A percentile compares a stretch with the other conserved stretches of the same genome.
Conservation (phyloP, 2,797 vertebrate genomes). For the Typhlichthys subterraneus region DNA sequence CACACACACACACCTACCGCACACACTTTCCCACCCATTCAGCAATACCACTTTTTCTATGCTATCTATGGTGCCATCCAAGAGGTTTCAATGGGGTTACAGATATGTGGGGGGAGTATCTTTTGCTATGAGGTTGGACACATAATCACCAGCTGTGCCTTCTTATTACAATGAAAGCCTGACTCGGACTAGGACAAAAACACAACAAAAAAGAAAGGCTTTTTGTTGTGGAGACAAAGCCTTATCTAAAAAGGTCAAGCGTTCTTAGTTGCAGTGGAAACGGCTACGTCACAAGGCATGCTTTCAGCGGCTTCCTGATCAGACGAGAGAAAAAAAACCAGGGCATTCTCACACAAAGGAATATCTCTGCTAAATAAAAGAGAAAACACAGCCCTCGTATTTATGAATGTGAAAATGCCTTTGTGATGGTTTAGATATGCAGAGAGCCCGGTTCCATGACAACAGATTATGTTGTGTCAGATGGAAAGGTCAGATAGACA, state of each 20-base stretch:
- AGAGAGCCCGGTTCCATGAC: slow-evolving; percentile 52
- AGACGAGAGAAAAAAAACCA: slow-evolving; percentile 47
- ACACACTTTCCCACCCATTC: slow-evolving; percentile 3
- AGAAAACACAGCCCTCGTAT: slow-evolving; percentile 47
- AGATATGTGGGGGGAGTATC: slow-evolving; percentile 10
- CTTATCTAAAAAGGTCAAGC: slow-evolving; percentile 74
- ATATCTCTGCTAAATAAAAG: slow-evolving; percentile 50
- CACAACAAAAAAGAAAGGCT: slow-evolving; percentile 62
- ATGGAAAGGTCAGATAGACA: slow-evolving; percentile 67
- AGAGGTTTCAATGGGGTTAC: slow-evolving; percentile 18
- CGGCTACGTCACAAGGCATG: slow-evolving; percentile 56
- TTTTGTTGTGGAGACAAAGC: slow-evolving; percentile 72
- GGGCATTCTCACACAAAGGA: slow-evolving; percentile 58
- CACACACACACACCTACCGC: background rate
- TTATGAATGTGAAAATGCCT: slow-evolving; percentile 47
- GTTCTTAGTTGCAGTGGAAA: slow-evolving; percentile 57
- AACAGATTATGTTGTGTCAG: slow-evolving; percentile 57
- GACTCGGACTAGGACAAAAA: slow-evolving; percentile 39
- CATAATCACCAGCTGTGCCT: slow-evolving; percentile 39
- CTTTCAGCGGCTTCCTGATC: slow-evolving; percentile 62
- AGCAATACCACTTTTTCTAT: slow-evolving; percentile 3
- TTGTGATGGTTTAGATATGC: slow-evolving; percentile 53
- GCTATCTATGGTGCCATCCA: slow-evolving; percentile 21
- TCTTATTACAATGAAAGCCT: slow-evolving; percentile 49
- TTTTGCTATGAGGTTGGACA: slow-evolving; percentile 28